phyloP scores from a whole-genome alignment of 2,113 vertebrate species.

The Paralichthys olivaceus region DNA sequence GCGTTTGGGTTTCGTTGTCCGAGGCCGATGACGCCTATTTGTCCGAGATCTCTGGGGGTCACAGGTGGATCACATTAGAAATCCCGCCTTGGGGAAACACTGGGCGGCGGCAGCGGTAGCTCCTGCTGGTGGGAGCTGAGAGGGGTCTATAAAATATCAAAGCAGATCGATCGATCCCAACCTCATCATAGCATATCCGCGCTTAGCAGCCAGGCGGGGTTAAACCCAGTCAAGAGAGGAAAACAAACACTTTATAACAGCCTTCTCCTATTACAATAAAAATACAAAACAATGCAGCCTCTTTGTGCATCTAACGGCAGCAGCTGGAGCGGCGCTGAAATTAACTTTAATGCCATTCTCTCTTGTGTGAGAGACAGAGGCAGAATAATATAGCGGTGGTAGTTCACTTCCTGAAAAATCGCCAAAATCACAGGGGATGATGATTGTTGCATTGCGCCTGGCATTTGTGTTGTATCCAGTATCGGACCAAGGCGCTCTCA shows the following conservation, averaged over 20 bases:
- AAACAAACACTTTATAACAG: constrained; percentile 44
- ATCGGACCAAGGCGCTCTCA: constrained; percentile 71
- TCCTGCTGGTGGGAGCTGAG: constrained; percentile 38
- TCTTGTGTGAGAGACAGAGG: constrained; percentile 60
- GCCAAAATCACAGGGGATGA: constrained; percentile 67
- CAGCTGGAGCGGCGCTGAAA: constrained; percentile 55
- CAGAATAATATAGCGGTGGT: constrained; percentile 69
- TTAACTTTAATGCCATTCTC: constrained; percentile 76
- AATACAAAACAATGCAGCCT: constrained; percentile 30
- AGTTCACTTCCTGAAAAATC: constrained; percentile 66
- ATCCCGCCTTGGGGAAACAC: constrained; percentile 48
- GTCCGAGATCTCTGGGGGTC: constrained; percentile 20
- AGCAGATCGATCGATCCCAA: constrained; percentile 67
- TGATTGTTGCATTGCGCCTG: constrained; percentile 61
- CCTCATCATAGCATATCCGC: constrained; percentile 42
- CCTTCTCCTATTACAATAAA: constrained; percentile 29
- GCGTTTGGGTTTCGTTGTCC: not conserved
- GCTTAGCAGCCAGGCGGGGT: constrained; percentile 31
- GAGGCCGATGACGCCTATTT: not conserved
- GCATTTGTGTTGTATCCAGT: constrained; percentile 70
- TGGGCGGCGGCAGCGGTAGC: constrained; percentile 6
- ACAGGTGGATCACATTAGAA: constrained; percentile 45
- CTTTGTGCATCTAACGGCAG: constrained; percentile 53
- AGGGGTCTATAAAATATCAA: constrained; percentile 71
- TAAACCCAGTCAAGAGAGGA: constrained; percentile 45